Conservation (phyloP, 2,888 invertebrate genomes). For the Rhagonycha fulva region DNA sequence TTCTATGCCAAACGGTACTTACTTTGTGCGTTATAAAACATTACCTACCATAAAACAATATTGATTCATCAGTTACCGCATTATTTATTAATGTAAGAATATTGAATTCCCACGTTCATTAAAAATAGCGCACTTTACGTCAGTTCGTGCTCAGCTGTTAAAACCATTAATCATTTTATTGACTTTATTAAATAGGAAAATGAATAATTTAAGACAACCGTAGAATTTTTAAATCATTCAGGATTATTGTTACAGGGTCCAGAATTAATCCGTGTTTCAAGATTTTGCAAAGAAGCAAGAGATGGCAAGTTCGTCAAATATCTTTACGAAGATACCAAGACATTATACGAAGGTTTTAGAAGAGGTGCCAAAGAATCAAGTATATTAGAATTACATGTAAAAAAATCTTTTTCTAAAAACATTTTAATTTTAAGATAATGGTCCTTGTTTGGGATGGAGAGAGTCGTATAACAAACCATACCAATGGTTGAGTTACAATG, state of each 20-base stretch:
- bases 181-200: neutral
- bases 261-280: slow-evolving; percentile 85
- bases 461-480: slow-evolving; percentile 85
- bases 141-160: neutral
- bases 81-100: neutral
- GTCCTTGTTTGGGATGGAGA: slow-evolving; percentile 90
- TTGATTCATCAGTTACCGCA: neutral
- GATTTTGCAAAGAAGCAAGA: slow-evolving; percentile 88
- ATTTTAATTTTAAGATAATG: slow-evolving; percentile 69
- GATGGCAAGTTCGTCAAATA: slow-evolving; percentile 84
- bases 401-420: neutral
- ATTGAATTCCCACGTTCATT: neutral
- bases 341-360: slow-evolving; percentile 88
- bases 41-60: neutral
- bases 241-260: slow-evolving; percentile 70
- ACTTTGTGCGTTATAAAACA: neutral
- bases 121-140: neutral
- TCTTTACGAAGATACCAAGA: slow-evolving; percentile 84
- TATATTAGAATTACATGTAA: slow-evolving; percentile 58
- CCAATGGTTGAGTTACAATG: slow-evolving; percentile 91
- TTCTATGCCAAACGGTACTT: neutral
- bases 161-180: neutral
- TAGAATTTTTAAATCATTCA: neutral
- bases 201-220: neutral
- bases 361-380: slow-evolving; percentile 91